Base-by-base conservation (phyloP, 2,888 invertebrate species). In the Bhutanitis thaidina region DNA sequence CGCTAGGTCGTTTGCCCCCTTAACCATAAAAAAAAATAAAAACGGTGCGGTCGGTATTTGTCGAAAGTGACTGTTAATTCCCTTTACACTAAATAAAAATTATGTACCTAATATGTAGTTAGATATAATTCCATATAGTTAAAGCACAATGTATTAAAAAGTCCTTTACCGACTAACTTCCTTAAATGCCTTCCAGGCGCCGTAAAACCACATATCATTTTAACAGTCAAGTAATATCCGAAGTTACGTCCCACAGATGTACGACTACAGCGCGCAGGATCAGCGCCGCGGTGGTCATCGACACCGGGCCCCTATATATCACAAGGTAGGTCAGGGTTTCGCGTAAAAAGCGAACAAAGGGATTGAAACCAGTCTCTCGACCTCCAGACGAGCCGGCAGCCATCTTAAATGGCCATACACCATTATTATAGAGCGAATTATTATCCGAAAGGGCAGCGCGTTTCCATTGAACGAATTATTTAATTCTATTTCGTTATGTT, bases 301-400 rank as follows among this genome's bases (percentile, higher is more conserved):
- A 43, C 49, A 49, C 34, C 39, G 58, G 60, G 59, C 58, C 66
- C 65, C 73, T 69, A 73, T 77, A 78, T 70, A 63, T 74, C 73
- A 74, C 75, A 62, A 77, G 77, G 78, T 83, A 80, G 83, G 82
- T 83, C 84, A 84, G 74, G 83, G 81, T 69, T 69, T 62, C 58
- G 59, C 55, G 63, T 63, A 65, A 67, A 69, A 69, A 65, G 55
- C 56, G 68, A 69, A 79, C 75, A 80, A 78, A 77, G 69, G 64
- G 55, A 49, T 27, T 13, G 49, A 59, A 74, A 77, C 76, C 73
- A 69, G 77, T 77, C 67, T 52, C 55, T 52, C 74, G 78, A 77
- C 80, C 80, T 80, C 79, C 76, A 78, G 78, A 79, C 63, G 52
- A 38, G 53, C 16, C 51, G 51, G 49, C 71, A 29, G 43, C 43